Evolutionary conservation across 2,888 invertebrate species (phyloP).

Genomic region (Ischnus inquisitorius): DNA sequence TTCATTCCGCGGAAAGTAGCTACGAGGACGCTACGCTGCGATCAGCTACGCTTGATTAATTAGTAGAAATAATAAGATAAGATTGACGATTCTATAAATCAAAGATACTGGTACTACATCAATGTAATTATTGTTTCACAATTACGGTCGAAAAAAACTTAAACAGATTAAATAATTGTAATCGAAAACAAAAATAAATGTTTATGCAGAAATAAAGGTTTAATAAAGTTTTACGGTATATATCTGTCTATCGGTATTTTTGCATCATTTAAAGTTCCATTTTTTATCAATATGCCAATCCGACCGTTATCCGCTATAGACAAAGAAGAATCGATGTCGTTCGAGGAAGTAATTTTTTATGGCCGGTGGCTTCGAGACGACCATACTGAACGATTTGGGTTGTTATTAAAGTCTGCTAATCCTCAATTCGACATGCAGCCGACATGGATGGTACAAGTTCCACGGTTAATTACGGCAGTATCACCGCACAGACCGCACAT

Average conservation of each 20-base stretch:
- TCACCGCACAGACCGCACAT: slow-evolving; percentile 31
- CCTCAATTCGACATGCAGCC: slow-evolving; percentile 28
- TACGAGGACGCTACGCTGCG: too few relatives aligned
- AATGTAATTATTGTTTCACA: too few relatives aligned
- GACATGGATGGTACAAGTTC: slow-evolving; percentile 27
- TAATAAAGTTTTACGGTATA: background rate
- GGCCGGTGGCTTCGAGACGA: slow-evolving; percentile 27
- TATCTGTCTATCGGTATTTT: background rate
- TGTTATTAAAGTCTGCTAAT: slow-evolving; percentile 26
- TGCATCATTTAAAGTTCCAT: background rate
- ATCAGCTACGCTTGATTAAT: too few relatives aligned
- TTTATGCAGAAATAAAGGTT: background rate
- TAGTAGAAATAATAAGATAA: too few relatives aligned
- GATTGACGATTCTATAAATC: too few relatives aligned
- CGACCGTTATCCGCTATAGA: background rate
- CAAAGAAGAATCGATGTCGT: background rate
- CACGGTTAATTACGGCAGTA: slow-evolving; percentile 23
- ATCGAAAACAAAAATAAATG: background rate
- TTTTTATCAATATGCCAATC: background rate
- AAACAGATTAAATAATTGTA: too few relatives aligned
- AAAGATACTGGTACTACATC: too few relatives aligned
- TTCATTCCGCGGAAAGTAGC: too few relatives aligned
- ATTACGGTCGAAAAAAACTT: too few relatives aligned
- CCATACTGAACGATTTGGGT: slow-evolving; percentile 42
- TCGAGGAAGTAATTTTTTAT: slow-evolving; percentile 24